These are phyloP conservation scores for Papilio polytes DNA, from an alignment of 1,140 invertebrate genomes.

Conservation along the genomic window DNA sequence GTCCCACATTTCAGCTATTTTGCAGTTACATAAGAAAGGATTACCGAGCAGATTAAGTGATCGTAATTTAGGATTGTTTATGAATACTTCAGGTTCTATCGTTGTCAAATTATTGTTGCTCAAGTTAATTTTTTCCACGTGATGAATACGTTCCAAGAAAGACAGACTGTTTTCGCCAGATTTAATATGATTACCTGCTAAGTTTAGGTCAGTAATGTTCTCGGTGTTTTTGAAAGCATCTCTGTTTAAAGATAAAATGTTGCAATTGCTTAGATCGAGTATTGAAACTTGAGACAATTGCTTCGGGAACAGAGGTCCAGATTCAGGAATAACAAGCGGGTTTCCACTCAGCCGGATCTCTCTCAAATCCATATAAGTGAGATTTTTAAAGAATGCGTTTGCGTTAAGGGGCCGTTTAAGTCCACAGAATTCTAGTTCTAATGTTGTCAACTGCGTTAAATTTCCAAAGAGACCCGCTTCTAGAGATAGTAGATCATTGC, in stretches of 20 bases:
- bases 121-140: slow-evolving; percentile 86
- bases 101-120: slow-evolving; percentile 87
- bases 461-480: slow-evolving; percentile 89
- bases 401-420: slow-evolving; percentile 86
- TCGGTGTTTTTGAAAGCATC: slow-evolving; percentile 86
- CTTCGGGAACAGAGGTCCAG: slow-evolving; percentile 85
- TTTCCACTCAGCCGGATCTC: slow-evolving; percentile 89
- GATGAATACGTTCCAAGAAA: slow-evolving; percentile 85
- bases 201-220: slow-evolving; percentile 87
- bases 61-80: slow-evolving; percentile 84
- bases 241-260: slow-evolving; percentile 85
- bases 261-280: slow-evolving; percentile 88
- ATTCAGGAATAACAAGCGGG: slow-evolving; percentile 85
- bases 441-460: slow-evolving; percentile 86
- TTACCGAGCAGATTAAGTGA: slow-evolving; percentile 87
- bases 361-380: slow-evolving; percentile 86
- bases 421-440: slow-evolving; percentile 89
- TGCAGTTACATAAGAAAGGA: slow-evolving; percentile 89
- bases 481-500: slow-evolving; percentile 87
- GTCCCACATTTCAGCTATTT: slow-evolving; percentile 88
- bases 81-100: slow-evolving; percentile 84
- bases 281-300: slow-evolving; percentile 86
- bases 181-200: slow-evolving; percentile 86
- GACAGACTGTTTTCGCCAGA: slow-evolving; percentile 79
- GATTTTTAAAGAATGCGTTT: slow-evolving; percentile 87